Base-by-base conservation (phyloP, 2,888 invertebrate species). In the Eudemis profundana region DNA sequence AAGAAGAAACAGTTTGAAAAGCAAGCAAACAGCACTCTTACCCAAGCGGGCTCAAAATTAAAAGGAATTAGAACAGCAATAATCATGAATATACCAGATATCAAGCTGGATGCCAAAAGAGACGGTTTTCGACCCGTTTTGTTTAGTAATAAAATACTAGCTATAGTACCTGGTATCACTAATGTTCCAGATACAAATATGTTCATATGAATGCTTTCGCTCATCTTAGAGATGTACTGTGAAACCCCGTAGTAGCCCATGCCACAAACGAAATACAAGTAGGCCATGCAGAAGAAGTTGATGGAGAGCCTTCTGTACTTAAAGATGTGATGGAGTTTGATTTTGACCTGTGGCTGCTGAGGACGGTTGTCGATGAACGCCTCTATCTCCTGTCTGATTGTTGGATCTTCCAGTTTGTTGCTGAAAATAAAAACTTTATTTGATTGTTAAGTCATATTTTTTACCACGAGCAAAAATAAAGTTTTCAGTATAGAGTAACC, bases 171-270 rank as follows among this genome's bases (percentile, higher is more conserved):
- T 0, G 95, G 95, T 40, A 95, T 74, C 68, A 95, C 93, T 15
- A 95, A 83, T 0, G 86, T 78, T 7, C 95, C 97, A 17, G 96
- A 95, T 29, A 97, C 83, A 2, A 96, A 94, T 27, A 97, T 96
- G 78, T 97, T 97, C 0, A 94, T 54, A 78, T 97, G 97, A 60
- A 96, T 95, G 72, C 96, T 87, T 0, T 96, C 96, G 38, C 94
- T 95, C 76, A 96, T 92, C 76, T 95, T 94, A 0, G 95, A 95
- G 53, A 96, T 95, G 77, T 95, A 96, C 77, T 96, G 96, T 0
- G 96, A 95, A 19, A 97, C 94, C 0, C 97, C 97, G 75, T 96
- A 98, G 81, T 97, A 96, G 21, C 96, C 95, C 90, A 97, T 93
- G 4, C 97, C 96, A 51, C 96, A 95, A 0, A 95, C 94, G 10